Percentiles rank a stretch among this genome's conserved stretches.
Conservation (phyloP, 2,797 vertebrate genomes). For the Clarias platycephalus region DNA sequence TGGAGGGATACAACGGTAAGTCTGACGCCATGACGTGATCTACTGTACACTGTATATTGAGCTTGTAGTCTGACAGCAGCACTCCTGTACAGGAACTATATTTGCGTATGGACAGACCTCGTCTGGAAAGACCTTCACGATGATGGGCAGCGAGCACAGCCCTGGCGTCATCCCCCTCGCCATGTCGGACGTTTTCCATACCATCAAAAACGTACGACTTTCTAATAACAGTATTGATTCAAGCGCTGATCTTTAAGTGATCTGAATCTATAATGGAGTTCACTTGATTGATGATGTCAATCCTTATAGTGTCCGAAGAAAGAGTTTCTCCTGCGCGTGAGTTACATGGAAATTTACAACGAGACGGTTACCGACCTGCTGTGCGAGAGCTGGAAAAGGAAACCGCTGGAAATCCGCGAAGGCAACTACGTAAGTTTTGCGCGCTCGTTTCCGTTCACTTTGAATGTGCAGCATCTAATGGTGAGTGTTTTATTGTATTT, state of each 20-base stretch:
- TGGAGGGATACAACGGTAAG: slow-evolving; percentile 91
- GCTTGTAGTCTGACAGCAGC: background rate
- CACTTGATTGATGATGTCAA: background rate
- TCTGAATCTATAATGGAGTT: background rate
- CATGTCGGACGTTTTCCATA: slow-evolving; percentile 88
- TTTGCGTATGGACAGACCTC: slow-evolving; percentile 97
- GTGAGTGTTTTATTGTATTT: background rate
- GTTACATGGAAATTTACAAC: slow-evolving; percentile 99
- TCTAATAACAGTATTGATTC: no score
- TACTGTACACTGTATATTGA: background rate
- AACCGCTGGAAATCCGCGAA: slow-evolving; percentile 90
- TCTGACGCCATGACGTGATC: background rate
- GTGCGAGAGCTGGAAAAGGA: slow-evolving; percentile 86
- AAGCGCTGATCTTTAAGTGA: background rate
- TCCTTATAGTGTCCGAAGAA: slow-evolving; percentile 82
- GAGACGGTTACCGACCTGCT: slow-evolving; percentile 92
- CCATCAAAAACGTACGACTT: slow-evolving; percentile 83
- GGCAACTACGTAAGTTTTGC: slow-evolving; percentile 80
- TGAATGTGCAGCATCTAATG: background rate
- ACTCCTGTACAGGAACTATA: slow-evolving; percentile 81
- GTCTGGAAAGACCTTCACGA: slow-evolving; percentile 95
- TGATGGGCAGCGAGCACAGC: slow-evolving; percentile 83
- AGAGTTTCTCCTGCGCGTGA: slow-evolving; percentile 93
- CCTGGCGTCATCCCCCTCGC: slow-evolving; percentile 88
- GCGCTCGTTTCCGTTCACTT: rapidly evolving